These are phyloP conservation scores for Lingula anatina DNA, from an alignment of 2,888 invertebrate species.

Conservation along the genomic window DNA sequence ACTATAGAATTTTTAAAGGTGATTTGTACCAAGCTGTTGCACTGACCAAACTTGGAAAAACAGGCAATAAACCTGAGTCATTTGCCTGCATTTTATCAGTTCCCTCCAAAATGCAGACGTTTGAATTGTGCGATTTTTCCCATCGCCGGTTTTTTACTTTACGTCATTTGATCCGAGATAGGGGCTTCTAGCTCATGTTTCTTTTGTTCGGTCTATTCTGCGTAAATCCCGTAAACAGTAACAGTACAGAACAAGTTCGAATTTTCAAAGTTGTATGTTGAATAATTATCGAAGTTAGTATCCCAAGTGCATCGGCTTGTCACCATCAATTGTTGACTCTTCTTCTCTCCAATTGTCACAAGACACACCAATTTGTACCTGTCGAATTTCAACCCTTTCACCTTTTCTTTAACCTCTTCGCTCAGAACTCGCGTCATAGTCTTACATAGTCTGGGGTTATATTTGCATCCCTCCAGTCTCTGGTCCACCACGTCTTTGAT, in stretches of 20 bases:
- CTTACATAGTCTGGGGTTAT: conserved; percentile 23
- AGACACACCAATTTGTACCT: conserved; percentile 29
- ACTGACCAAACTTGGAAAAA: too few relatives aligned
- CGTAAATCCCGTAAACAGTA: conserved; percentile 28
- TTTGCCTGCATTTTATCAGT: too few relatives aligned
- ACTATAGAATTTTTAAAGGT: too few relatives aligned
- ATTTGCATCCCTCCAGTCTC: conserved; percentile 18
- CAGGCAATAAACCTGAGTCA: too few relatives aligned
- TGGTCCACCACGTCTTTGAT: conserved; percentile 19
- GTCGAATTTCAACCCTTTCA: conserved; percentile 27
- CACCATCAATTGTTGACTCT: conserved; percentile 19
- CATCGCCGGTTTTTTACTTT: too few relatives aligned
- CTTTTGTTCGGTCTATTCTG: too few relatives aligned
- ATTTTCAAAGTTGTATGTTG: conserved; percentile 23
- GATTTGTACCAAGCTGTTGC: too few relatives aligned
- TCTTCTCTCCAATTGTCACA: conserved; percentile 25
- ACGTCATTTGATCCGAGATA: too few relatives aligned
- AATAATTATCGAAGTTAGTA: conserved; percentile 21
- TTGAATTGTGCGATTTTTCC: too few relatives aligned
- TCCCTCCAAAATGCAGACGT: too few relatives aligned
- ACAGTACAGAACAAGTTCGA: conserved; percentile 25
- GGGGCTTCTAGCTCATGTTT: too few relatives aligned
- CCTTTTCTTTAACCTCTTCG: conserved; percentile 31
- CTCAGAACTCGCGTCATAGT: conserved; percentile 22
- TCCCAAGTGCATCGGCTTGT: conserved; percentile 30